These are phyloP conservation scores for Ladona fulva DNA, from an alignment of 1,140 invertebrate genomes.

Conservation along the genomic window DNA sequence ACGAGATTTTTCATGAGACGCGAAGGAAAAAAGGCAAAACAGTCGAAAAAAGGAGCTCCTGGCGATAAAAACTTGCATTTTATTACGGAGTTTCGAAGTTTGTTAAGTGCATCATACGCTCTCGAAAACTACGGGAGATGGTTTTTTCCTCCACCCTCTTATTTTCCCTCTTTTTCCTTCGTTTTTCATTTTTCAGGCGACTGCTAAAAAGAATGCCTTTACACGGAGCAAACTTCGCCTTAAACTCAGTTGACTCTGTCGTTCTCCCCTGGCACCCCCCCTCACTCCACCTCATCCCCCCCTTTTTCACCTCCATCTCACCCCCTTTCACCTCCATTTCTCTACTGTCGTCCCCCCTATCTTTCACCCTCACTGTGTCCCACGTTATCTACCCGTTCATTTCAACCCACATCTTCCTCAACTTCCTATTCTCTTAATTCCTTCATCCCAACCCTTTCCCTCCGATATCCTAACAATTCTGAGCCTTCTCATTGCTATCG, in stretches of 20 bases:
- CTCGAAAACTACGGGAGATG: not conserved
- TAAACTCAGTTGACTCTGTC: not conserved
- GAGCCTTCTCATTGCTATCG: not conserved
- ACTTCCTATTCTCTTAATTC: not conserved
- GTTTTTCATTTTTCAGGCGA: not conserved
- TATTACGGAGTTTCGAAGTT: constrained; percentile 2
- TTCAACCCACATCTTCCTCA: too few species aligned
- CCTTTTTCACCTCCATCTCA: too few species aligned
- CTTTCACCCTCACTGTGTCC: too few species aligned
- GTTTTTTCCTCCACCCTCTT: too few species aligned
- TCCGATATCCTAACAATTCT: not conserved
- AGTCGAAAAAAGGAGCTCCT: not conserved
- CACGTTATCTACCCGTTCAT: too few species aligned
- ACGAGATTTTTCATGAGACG: not conserved
- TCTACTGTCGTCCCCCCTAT: too few species aligned
- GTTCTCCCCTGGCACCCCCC: too few species aligned
- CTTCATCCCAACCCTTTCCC: not conserved
- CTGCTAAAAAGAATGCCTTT: not conserved
- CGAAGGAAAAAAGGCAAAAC: not conserved
- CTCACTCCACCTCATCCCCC: too few species aligned
- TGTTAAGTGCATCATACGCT: constrained; percentile 5
- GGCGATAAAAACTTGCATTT: not conserved
- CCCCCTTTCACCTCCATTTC: too few species aligned
- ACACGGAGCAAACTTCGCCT: not conserved
- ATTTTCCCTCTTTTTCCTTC: too few species aligned